phyloP scores from a whole-genome alignment of 2,797 vertebrate species.

The Ambastaia sidthimunki region DNA sequence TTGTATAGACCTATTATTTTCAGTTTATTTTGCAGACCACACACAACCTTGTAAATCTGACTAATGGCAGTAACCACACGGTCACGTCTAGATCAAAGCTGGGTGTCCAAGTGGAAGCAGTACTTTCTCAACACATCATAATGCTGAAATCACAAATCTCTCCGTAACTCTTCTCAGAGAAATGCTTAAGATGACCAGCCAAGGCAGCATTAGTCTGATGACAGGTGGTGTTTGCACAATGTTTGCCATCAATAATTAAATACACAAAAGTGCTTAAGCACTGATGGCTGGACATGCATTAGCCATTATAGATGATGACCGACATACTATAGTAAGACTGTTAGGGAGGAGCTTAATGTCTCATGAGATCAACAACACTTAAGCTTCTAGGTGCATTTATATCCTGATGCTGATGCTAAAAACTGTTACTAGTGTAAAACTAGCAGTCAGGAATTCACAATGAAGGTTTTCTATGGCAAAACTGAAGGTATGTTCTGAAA shows the following conservation, averaged over 20 bases:
- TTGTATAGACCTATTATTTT: not conserved
- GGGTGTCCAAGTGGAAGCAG: not conserved
- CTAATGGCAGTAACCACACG: not conserved
- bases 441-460: not conserved
- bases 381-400: not conserved
- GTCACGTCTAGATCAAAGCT: not conserved
- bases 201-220: conserved; percentile 15
- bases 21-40: not conserved
- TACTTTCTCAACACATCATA: not conserved
- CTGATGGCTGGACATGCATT: conserved; percentile 36
- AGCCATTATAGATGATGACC: conserved; percentile 35
- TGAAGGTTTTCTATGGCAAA: not conserved
- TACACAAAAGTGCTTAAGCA: conserved; percentile 23
- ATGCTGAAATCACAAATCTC: not conserved
- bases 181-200: not conserved
- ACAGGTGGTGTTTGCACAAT: not conserved
- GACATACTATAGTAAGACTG: not conserved
- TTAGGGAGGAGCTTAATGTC: not conserved
- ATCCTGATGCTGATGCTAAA: conserved; percentile 13
- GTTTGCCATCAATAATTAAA: conserved; percentile 50
- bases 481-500: not conserved
- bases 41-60: not conserved
- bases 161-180: conserved; percentile 12
- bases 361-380: not conserved
- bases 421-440: not conserved